Conservation (phyloP, 2,113 vertebrate species). For the Ginglymostoma cirratum region DNA sequence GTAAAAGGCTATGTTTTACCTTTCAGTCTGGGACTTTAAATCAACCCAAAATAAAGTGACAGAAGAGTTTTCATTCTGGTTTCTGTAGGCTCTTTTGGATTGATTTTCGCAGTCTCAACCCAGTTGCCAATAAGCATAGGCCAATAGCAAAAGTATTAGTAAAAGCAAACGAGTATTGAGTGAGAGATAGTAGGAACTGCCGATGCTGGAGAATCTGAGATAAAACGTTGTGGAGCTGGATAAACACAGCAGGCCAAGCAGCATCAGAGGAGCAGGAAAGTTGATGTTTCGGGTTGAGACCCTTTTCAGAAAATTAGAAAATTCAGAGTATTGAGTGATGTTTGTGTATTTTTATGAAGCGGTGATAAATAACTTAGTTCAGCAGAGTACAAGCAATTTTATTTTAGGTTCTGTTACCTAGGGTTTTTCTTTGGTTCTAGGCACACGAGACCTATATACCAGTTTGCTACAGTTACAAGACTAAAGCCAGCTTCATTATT, state of each 20-base stretch:
- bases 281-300: no score
- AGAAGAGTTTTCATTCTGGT: neutral
- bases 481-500: neutral
- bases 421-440: neutral
- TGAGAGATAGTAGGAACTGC: no score
- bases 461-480: neutral
- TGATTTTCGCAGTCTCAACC: neutral
- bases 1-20: neutral
- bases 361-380: no score
- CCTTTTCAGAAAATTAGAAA: no score
- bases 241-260: no score
- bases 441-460: neutral
- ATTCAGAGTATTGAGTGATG: neutral
- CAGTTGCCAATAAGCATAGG: neutral
- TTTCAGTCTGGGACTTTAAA: neutral
- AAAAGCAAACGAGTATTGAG: neutral
- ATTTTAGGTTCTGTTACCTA: neutral
- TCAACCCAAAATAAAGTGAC: neutral
- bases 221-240: no score
- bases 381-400: neutral
- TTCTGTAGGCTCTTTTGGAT: neutral
- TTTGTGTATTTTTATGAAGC: neutral
- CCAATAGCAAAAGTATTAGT: neutral
- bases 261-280: no score
- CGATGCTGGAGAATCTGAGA: no score